These are phyloP conservation scores for Cecropterus lyciades DNA, from an alignment of 1,140 invertebrate genomes.

Conservation along the genomic window DNA sequence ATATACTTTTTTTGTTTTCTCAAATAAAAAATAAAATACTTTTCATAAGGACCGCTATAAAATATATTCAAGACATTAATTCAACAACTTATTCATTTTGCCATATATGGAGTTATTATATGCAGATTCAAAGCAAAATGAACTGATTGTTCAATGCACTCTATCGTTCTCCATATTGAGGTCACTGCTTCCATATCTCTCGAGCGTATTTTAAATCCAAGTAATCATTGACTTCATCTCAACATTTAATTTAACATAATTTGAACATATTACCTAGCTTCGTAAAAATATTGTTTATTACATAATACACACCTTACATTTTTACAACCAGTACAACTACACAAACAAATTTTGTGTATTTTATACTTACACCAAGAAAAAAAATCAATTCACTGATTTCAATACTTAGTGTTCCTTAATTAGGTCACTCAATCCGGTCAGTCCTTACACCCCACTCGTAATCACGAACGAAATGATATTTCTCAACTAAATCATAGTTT, in stretches of 20 bases:
- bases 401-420: slow-evolving; percentile 16
- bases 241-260: too few species aligned
- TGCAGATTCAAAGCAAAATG: neutral
- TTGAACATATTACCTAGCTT: too few species aligned
- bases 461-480: neutral
- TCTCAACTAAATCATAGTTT: neutral
- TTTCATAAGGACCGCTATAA: too few species aligned
- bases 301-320: slow-evolving; percentile 1
- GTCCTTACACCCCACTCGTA: slow-evolving; percentile 14
- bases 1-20: too few species aligned
- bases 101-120: too few species aligned
- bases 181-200: neutral
- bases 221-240: neutral
- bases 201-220: neutral
- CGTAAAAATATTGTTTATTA: neutral
- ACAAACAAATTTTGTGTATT: slow-evolving; percentile 1
- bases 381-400: slow-evolving; percentile 16
- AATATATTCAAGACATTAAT: too few species aligned
- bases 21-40: too few species aligned
- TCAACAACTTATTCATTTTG: too few species aligned
- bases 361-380: slow-evolving; percentile 2
- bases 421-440: slow-evolving; percentile 10
- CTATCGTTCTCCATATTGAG: slow-evolving; percentile 1
- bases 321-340: neutral
- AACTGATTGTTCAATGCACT: neutral